These are phyloP conservation scores for Penaeus indicus DNA, from an alignment of 1,140 invertebrate species.

Conservation along the genomic window DNA sequence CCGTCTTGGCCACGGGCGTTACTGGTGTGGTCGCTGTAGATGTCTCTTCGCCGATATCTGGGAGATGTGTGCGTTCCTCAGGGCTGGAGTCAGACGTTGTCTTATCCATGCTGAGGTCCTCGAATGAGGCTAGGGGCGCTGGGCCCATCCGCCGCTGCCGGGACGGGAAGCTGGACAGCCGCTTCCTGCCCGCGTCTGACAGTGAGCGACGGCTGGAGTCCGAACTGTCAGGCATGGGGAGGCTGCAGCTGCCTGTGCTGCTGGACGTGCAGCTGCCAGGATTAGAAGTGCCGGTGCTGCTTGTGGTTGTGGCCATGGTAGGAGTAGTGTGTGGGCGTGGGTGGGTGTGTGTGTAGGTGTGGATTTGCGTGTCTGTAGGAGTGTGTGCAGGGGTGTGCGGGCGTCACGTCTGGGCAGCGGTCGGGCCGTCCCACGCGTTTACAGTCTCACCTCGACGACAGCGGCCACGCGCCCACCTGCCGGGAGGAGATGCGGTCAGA, in stretches of 20 bases:
- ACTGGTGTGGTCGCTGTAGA: constrained; percentile 66
- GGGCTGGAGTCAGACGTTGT: constrained; percentile 66
- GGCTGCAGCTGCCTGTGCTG: constrained; percentile 56
- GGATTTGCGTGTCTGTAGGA: constrained; percentile 27
- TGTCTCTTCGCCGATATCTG: constrained; percentile 63
- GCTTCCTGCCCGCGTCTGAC: constrained; percentile 63
- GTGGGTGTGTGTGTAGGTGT: constrained; percentile 35
- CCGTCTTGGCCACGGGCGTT: constrained; percentile 66
- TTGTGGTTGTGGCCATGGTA: constrained; percentile 55
- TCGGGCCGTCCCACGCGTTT: constrained; percentile 62
- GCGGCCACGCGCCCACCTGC: constrained; percentile 46
- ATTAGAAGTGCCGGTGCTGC: constrained; percentile 42
- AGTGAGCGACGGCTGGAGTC: constrained; percentile 50
- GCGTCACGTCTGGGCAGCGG: constrained; percentile 65
- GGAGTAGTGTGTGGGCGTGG: constrained; percentile 41
- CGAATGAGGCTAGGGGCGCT: constrained; percentile 92
- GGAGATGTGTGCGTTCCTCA: constrained; percentile 59
- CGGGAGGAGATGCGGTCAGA: constrained; percentile 31
- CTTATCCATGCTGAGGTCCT: constrained; percentile 79
- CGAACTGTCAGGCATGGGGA: constrained; percentile 36
- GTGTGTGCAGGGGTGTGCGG: constrained; percentile 48
- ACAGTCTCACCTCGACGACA: constrained; percentile 57
- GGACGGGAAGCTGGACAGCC: constrained; percentile 67
- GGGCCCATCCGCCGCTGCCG: constrained; percentile 80
- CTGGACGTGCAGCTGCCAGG: constrained; percentile 38